Conservation (phyloP, 2,888 invertebrate species). For the Nemapogon koenigi region DNA sequence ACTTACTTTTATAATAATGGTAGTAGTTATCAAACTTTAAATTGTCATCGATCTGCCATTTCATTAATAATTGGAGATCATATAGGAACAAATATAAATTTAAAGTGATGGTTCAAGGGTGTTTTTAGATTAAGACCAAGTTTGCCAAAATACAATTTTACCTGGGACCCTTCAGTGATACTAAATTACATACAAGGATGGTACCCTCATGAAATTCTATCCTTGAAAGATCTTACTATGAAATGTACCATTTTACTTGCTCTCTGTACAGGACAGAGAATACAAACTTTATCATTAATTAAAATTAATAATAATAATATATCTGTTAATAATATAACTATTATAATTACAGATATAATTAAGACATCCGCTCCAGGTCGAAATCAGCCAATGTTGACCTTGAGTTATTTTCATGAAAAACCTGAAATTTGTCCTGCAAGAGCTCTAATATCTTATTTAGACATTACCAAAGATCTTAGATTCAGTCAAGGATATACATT, state of each 20-base stretch:
- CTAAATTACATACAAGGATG: neutral
- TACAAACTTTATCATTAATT: conserved; percentile 5
- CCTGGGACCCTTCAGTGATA: conserved; percentile 3
- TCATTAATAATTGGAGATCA: neutral
- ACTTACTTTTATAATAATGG: neutral
- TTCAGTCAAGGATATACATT: neutral
- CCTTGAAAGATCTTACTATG: conserved; percentile 1
- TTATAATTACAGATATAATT: neutral
- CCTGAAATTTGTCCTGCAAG: conserved; percentile 8
- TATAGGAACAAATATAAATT: neutral
- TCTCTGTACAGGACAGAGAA: conserved; percentile 2
- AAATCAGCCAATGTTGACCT: neutral
- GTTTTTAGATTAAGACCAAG: conserved; percentile 1
- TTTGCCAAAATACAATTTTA: neutral
- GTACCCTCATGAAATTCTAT: neutral
- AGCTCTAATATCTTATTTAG: neutral
- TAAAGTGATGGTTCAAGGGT: conserved; percentile 7
- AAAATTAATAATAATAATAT: neutral
- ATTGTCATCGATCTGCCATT: conserved; percentile 2
- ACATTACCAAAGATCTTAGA: neutral
- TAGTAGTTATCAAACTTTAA: neutral
- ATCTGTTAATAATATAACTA: neutral
- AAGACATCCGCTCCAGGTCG: conserved; percentile 1
- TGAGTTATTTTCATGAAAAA: conserved; percentile 4
- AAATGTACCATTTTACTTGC: conserved; percentile 2